Base-by-base conservation (phyloP, 2,888 invertebrate genomes). In the Agonopterix subpropinquella region DNA sequence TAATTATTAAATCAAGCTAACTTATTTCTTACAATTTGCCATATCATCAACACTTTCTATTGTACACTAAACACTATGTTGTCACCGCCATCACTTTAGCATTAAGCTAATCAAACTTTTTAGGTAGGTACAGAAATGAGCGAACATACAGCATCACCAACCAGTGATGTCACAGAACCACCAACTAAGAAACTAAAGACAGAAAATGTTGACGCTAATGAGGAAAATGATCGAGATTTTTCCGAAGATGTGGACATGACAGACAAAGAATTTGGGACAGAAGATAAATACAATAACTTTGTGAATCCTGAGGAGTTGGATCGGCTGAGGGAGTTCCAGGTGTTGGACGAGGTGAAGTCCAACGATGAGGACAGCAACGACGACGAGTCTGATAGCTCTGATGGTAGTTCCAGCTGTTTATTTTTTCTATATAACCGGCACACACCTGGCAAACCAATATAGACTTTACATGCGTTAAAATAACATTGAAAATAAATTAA, bases 301-400 rank as follows among this genome's bases (percentile, higher is more conserved):
- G 73, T 82, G 1, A 73, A 64, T 8, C 58, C 62, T 0, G 80
- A 80, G 43, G 85, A 88, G 50, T 42, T 85, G 41, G 72, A 83
- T 36, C 73, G 70, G 47, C 62, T 89, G 4, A 65, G 74, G 45
- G 84, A 89, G 61, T 88, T 87, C 59, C 73, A 80, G 52, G 82
- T 89, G 1, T 59, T 89, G 47, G 89, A 89, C 51, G 89, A 89
- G 59, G 80, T 86, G 3, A 82, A 77, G 54, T 78, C 80, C 0
- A 78, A 85, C 15, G 86, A 87, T 47, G 84, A 81, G 43, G 83
- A 85, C 53, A 82, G 78, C 59, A 82, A 77, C 58, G 81, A 80
- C 44, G 84, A 79, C 5, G 76, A 73, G 2, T 73, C 78, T 0
- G 78, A 85, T 36, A 78, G 73, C 52, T 80, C 81, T 53, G 79